Conservation (phyloP, 2,113 vertebrate species). For the Paracanthobrama guichenoti region DNA sequence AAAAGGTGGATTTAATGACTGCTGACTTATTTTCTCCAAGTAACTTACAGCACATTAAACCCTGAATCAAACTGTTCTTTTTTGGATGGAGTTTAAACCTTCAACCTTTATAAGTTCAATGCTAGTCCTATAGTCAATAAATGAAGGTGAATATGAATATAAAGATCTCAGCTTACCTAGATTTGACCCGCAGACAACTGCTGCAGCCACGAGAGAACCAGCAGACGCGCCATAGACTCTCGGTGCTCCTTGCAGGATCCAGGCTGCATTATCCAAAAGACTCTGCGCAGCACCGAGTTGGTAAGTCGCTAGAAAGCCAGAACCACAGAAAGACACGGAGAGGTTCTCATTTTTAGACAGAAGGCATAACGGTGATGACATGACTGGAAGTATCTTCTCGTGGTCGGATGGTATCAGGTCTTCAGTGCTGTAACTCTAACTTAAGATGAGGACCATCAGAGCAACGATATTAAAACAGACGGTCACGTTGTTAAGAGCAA, state of each 20-base stretch:
- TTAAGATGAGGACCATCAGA: neutral
- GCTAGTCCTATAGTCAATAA: neutral
- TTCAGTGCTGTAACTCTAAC: neutral
- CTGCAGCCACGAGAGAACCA: constrained; percentile 80
- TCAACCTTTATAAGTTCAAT: neutral
- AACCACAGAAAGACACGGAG: constrained; percentile 82
- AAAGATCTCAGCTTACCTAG: constrained; percentile 68
- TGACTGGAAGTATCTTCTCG: neutral
- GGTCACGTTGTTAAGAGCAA: neutral
- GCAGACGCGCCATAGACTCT: constrained; percentile 80
- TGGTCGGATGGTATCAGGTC: neutral
- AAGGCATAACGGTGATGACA: constrained; percentile 55
- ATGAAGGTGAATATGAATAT: neutral
- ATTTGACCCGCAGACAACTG: constrained; percentile 75
- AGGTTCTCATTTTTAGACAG: constrained; percentile 50
- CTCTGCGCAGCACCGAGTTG: constrained; percentile 81
- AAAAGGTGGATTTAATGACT: neutral
- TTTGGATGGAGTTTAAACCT: neutral
- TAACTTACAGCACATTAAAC: neutral
- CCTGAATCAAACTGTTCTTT: neutral
- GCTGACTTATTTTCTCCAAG: neutral
- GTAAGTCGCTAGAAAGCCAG: constrained; percentile 81
- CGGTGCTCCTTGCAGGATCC: constrained; percentile 70
- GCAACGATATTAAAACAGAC: neutral
- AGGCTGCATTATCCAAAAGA: constrained; percentile 71